These are phyloP conservation scores for Nycticryphes semicollaris DNA, from an alignment of 2,113 vertebrate species.

Conservation along the genomic window DNA sequence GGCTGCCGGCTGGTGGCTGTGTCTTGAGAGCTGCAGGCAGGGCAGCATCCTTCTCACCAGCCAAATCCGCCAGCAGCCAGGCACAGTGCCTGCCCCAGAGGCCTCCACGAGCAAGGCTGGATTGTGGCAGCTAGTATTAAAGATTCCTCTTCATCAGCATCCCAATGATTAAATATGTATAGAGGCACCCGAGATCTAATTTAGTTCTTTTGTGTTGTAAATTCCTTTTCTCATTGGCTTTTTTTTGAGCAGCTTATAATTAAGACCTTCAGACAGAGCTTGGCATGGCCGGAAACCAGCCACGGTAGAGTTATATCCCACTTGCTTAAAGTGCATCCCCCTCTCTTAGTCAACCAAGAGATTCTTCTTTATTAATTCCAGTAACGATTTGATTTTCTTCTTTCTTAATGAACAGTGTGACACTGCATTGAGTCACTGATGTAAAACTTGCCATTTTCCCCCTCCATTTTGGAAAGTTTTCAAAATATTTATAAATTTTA, in stretches of 20 bases:
- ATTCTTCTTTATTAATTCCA: conserved; percentile 48
- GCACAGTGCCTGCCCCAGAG: background rate
- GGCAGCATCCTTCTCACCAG: accelerated
- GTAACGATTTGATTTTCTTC: conserved; percentile 51
- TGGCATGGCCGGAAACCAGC: conserved; percentile 26
- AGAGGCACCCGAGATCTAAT: conserved; percentile 57
- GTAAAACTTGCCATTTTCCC: background rate
- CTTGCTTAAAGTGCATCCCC: background rate
- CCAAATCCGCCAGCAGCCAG: accelerated
- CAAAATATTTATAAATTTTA: conserved; percentile 66
- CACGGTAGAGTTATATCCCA: background rate
- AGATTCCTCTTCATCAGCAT: conserved; percentile 61
- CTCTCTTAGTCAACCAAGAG: conserved; percentile 29
- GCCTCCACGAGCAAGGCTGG: background rate
- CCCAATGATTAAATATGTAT: conserved; percentile 58
- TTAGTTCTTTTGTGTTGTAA: conserved; percentile 68
- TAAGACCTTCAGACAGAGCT: conserved; percentile 62
- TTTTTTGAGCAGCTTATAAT: conserved; percentile 49
- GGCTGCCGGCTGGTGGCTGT: background rate
- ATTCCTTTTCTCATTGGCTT: conserved; percentile 5
- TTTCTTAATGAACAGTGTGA: conserved; percentile 43
- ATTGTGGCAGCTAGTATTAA: background rate
- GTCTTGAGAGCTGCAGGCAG: accelerated
- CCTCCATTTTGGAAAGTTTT: conserved; percentile 63
- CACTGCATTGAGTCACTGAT: conserved; percentile 40